Conservation (phyloP, 1,140 invertebrate genomes). For the Drosophila kepulauana region DNA sequence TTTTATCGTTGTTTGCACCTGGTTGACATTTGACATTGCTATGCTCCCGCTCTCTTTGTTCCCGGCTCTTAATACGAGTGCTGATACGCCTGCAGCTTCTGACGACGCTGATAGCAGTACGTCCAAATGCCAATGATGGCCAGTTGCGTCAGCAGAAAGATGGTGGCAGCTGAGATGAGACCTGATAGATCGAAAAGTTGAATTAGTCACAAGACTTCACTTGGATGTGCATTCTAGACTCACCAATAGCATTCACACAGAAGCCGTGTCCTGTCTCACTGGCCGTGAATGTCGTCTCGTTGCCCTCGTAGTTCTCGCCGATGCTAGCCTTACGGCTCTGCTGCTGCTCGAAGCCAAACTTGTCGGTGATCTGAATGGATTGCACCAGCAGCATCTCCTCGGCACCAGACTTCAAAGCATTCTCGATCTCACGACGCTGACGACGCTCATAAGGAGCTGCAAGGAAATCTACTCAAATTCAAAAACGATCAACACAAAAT, state of each 20-base stretch:
- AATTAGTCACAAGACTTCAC: background rate
- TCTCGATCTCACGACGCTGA: constrained; percentile 88
- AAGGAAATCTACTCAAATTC: background rate
- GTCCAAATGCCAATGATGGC: constrained; percentile 93
- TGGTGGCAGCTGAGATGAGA: constrained; percentile 91
- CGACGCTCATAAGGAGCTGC: constrained; percentile 92
- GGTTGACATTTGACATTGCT: constrained; percentile 13
- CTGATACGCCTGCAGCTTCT: constrained; percentile 71
- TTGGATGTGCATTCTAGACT: constrained; percentile 16
- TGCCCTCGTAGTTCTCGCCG: constrained; percentile 66
- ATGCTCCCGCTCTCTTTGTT: background rate
- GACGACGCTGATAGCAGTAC: constrained; percentile 92
- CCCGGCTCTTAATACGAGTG: constrained; percentile 58
- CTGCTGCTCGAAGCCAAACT: constrained; percentile 92
- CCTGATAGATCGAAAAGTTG: constrained; percentile 82
- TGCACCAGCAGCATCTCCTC: constrained; percentile 95
- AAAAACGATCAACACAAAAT: too few species aligned
- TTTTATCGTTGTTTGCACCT: constrained; percentile 52
- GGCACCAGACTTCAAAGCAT: constrained; percentile 91
- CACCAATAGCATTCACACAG: constrained; percentile 89
- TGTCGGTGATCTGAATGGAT: constrained; percentile 96
- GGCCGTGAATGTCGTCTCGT: constrained; percentile 87
- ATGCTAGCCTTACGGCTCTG: constrained; percentile 56
- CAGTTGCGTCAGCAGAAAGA: constrained; percentile 93
- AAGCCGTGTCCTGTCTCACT: constrained; percentile 86